Evolutionary conservation across 2,797 vertebrate genomes (phyloP).

Genomic region (Mormyrops boulengeri): DNA sequence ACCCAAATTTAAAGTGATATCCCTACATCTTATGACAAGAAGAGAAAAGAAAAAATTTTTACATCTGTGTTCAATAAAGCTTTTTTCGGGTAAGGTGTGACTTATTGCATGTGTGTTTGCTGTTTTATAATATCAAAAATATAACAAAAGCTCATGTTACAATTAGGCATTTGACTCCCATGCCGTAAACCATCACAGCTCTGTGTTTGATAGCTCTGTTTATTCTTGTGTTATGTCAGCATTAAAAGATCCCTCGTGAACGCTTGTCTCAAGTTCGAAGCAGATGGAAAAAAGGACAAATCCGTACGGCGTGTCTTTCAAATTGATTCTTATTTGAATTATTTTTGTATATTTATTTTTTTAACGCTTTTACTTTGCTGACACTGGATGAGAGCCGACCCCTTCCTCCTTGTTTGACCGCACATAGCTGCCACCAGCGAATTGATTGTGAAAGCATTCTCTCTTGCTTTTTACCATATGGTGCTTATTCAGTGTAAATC

Average conservation of each 20-base stretch:
- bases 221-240: conserved; percentile 16
- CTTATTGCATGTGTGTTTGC: conserved; percentile 25
- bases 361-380: conserved; percentile 9
- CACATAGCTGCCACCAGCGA: conserved; percentile 17
- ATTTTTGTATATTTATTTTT: conserved; percentile 12
- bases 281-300: conserved; percentile 1
- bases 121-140: conserved; percentile 27
- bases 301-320: conserved; percentile 12
- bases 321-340: conserved; percentile 10
- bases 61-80: conserved; percentile 46
- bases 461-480: conserved; percentile 20
- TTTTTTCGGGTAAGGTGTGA: conserved; percentile 37
- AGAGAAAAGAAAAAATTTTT: conserved; percentile 36
- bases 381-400: conserved; percentile 5
- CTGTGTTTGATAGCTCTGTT: conserved; percentile 19
- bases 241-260: conserved; percentile 9
- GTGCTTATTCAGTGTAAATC: conserved; percentile 1
- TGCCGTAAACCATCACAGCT: conserved; percentile 17
- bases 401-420: not conserved
- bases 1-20: conserved; percentile 24
- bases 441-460: conserved; percentile 10
- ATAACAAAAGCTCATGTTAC: conserved; percentile 19
- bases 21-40: conserved; percentile 33
- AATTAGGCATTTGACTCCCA: conserved; percentile 26
- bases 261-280: conserved; percentile 17